A percentile compares a stretch with the other conserved stretches of the same genome.
Conservation (phyloP, 2,797 vertebrate species). For the Karalla daura region DNA sequence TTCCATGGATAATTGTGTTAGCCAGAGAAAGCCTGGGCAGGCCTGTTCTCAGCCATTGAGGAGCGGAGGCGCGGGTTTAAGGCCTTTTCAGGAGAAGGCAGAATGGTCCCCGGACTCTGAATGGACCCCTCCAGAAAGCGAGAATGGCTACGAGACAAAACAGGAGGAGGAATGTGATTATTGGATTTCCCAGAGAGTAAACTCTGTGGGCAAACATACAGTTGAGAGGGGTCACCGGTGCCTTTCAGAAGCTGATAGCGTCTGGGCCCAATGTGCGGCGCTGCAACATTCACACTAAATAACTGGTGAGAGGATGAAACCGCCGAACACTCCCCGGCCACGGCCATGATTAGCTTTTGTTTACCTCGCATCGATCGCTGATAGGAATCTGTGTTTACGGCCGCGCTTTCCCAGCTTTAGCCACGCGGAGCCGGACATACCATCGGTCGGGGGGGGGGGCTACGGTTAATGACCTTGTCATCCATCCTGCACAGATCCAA, state of each 20-base stretch:
- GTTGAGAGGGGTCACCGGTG: slow-evolving; percentile 58
- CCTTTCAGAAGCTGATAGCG: slow-evolving; percentile 60
- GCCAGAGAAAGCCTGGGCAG: slow-evolving; percentile 72
- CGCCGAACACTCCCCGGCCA: background rate
- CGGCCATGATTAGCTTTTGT: slow-evolving; percentile 37
- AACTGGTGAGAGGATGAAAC: slow-evolving; percentile 23
- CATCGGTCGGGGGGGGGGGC: too few relatives aligned
- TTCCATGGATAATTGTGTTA: slow-evolving; percentile 85
- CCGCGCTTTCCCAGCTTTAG: slow-evolving; percentile 20
- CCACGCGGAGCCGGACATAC: slow-evolving; percentile 25
- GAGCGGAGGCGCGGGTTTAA: slow-evolving; percentile 62
- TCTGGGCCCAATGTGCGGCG: slow-evolving; percentile 35
- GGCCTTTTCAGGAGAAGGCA: slow-evolving; percentile 76
- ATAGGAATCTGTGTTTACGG: slow-evolving; percentile 45
- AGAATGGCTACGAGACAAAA: slow-evolving; percentile 70
- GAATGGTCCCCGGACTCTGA: slow-evolving; percentile 74
- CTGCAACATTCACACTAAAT: slow-evolving; percentile 26
- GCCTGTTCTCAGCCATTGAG: slow-evolving; percentile 81
- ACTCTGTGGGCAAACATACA: slow-evolving; percentile 77
- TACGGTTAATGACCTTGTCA: slow-evolving; percentile 30
- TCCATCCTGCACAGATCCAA: slow-evolving; percentile 15
- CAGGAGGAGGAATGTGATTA: slow-evolving; percentile 74
- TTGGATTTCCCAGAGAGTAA: slow-evolving; percentile 68
- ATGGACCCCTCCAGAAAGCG: slow-evolving; percentile 77
- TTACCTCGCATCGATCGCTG: slow-evolving; percentile 48